phyloP scores from a whole-genome alignment of 2,113 vertebrate species.

The Callithrix jacchus region DNA sequence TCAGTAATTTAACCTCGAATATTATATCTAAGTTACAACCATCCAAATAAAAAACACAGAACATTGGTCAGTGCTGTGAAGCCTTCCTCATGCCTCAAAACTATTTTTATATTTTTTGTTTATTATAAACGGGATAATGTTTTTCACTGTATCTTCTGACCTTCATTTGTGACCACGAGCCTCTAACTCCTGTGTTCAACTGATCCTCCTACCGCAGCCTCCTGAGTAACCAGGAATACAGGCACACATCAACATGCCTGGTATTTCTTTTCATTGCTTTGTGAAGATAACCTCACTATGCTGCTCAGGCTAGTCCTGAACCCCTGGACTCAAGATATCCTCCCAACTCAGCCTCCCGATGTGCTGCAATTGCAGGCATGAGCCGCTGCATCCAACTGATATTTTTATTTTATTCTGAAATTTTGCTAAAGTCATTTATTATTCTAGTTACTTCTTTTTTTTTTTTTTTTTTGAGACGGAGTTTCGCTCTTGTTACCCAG shows the following conservation, averaged over 20 bases:
- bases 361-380: no score
- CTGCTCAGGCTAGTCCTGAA: no score
- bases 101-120: background rate
- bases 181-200: no score
- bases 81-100: background rate
- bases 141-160: background rate
- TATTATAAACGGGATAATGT: background rate
- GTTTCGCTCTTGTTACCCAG: no score
- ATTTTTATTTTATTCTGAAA: background rate
- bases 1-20: background rate
- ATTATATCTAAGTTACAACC: background rate
- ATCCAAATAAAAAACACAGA: background rate
- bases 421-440: background rate
- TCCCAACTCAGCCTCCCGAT: no score
- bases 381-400: background rate
- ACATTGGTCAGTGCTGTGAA: background rate
- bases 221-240: no score
- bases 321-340: no score
- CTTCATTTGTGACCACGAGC: background rate
- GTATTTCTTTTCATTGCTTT: no score
- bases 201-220: no score
- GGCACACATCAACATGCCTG: no score
- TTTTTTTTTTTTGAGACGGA: no score
- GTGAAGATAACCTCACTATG: no score
- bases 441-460: background rate